These are phyloP conservation scores for Mimas tiliae DNA, from an alignment of 2,888 invertebrate genomes.

Conservation along the genomic window DNA sequence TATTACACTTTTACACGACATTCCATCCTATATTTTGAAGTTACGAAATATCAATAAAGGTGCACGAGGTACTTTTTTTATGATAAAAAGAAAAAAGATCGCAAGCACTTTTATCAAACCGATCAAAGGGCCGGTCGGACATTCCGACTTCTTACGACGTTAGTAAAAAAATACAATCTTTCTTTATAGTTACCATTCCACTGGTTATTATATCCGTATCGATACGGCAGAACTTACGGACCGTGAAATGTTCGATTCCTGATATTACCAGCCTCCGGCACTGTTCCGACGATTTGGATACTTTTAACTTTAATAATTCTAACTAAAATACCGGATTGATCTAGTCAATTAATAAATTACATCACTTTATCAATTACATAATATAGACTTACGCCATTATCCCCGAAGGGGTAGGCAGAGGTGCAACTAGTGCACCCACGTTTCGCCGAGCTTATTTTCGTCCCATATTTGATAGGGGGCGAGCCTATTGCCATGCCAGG, in stretches of 20 bases:
- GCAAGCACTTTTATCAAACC: constrained; percentile 80
- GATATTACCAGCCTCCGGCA: constrained; percentile 70
- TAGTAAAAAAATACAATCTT: constrained; percentile 84
- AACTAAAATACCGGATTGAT: constrained; percentile 1
- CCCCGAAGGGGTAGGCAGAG: too few relatives aligned
- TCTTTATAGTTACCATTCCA: constrained; percentile 84
- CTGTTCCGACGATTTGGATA: constrained; percentile 53
- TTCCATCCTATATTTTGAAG: constrained; percentile 52
- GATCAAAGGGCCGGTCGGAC: constrained; percentile 83
- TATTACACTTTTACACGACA: constrained; percentile 43
- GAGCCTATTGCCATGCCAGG: too few relatives aligned
- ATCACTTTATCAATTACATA: neutral
- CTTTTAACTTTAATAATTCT: neutral
- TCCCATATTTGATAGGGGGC: too few relatives aligned
- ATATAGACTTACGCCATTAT: too few relatives aligned
- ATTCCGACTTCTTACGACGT: constrained; percentile 84
- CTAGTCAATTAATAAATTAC: neutral
- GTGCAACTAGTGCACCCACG: too few relatives aligned
- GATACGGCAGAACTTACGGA: constrained; percentile 79
- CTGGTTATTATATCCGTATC: constrained; percentile 83
- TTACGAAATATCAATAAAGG: constrained; percentile 70
- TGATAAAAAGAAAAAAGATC: constrained; percentile 70
- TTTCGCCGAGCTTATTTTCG: too few relatives aligned
- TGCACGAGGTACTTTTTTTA: constrained; percentile 56
- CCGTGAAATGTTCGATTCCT: constrained; percentile 79